Base-by-base conservation (phyloP, 2,797 vertebrate genomes). In the Tenualosa thibaudeaui region DNA sequence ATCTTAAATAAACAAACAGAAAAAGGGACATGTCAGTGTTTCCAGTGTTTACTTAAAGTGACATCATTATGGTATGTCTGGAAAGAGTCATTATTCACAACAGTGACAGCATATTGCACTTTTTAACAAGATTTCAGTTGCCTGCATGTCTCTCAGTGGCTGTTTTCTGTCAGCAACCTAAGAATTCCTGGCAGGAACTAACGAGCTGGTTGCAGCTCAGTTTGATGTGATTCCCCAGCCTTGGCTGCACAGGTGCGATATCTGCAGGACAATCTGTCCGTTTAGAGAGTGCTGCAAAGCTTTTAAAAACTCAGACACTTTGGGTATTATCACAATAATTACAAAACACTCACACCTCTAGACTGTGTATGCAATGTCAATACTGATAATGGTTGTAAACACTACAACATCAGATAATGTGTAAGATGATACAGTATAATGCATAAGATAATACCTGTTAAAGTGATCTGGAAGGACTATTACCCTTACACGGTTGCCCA, bases 81-180 rank as follows among this genome's bases (percentile, higher is more conserved):
- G 65, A 71, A 37, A 71, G 24, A 71, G 65, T 37, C 65, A 71
- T 71, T 37, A 71, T 37, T 37, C 31, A 71, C 65, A 65, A 65
- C n/a, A 68, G 65, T 15, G 26, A 68, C 65, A 71, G 26, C 26
- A 71, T 71, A 71, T 37, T 37, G 65, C 26, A 31, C 62, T 68
- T 68, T 68, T 26, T 31, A 68, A 68, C 62, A 68, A 68, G 62
- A 68, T 37, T 37, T 26, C 24, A 68, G 62, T 12, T 68, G 62
- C 24, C 62, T 62, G 54, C 19, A 3, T 19, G 17, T 19, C 10
- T 68, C 26, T 68, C n/a, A 26, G n/a, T 24, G n/a, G n/a, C 24
- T 65, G n/a, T 24, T 26, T 26, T 68, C 62, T 68, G 62, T 68
- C 26, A 37, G 24, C 62, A 31, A 68, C 9, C 26, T 68, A 68